Percentiles rank a stretch among this genome's conserved stretches.
Evolutionary conservation across 2,113 vertebrate genomes (phyloP).

Genomic region (Dryoscopus gambensis): DNA sequence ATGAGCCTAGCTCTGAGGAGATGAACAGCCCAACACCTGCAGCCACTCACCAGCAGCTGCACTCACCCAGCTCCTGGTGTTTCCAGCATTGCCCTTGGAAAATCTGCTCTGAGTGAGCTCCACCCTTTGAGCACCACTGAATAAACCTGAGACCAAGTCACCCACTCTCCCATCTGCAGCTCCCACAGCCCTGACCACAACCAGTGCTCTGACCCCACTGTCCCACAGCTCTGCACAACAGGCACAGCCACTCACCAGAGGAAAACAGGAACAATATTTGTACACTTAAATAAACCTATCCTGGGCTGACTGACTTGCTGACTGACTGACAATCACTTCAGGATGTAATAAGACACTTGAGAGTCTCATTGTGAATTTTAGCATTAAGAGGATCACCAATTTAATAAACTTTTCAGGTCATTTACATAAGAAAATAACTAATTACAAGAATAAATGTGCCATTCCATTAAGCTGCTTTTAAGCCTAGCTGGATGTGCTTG

Average conservation of each 20-base stretch:
- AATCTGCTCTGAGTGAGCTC: fast-evolving
- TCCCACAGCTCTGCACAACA: not conserved
- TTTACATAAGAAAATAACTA: not conserved
- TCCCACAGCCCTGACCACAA: not conserved
- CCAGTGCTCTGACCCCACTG: not conserved
- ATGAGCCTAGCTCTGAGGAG: not conserved
- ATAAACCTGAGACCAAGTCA: not conserved
- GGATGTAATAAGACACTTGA: not conserved
- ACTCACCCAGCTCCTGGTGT: not conserved
- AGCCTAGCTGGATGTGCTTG: not conserved
- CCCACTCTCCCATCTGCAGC: not conserved
- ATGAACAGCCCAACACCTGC: not conserved
- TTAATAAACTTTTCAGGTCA: not conserved
- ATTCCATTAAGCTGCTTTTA: not conserved
- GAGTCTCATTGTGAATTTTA: not conserved
- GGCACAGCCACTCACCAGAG: not conserved
- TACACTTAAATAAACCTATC: not conserved
- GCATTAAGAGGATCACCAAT: not conserved
- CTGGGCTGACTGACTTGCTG: not conserved
- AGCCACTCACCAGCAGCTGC: not conserved
- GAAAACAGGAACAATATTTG: not conserved
- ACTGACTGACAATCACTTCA: not conserved
- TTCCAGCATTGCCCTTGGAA: not conserved
- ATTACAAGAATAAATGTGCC: not conserved
- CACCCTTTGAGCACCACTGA: not conserved